Conservation (phyloP, 1,140 invertebrate species). For the Solenopsis invicta region DNA sequence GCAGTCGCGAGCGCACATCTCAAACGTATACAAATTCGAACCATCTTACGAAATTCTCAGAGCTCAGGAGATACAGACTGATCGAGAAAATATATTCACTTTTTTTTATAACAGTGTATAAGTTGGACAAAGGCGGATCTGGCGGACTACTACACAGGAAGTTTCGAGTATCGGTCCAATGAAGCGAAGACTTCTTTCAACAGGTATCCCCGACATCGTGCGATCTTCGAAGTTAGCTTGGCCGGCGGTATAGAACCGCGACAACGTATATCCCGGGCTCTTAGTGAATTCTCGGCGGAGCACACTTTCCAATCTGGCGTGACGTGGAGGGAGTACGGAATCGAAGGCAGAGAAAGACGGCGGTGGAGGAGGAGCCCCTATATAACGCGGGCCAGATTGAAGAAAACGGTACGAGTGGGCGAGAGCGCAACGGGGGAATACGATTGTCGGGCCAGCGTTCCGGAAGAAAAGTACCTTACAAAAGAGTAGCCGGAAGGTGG, state of each 20-base stretch:
- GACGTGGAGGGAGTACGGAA: slow-evolving; percentile 56
- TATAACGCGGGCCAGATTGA: slow-evolving; percentile 83
- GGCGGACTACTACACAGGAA: background rate
- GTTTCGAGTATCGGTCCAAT: slow-evolving; percentile 50
- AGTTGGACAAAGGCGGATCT: slow-evolving; percentile 8
- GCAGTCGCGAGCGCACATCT: slow-evolving; percentile 21
- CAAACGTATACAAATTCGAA: slow-evolving; percentile 51
- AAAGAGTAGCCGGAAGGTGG: slow-evolving; percentile 69
- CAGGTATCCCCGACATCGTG: slow-evolving; percentile 67
- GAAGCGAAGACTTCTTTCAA: slow-evolving; percentile 67
- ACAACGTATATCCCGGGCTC: slow-evolving; percentile 23
- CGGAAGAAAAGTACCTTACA: slow-evolving; percentile 84
- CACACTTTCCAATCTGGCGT: slow-evolving; percentile 83
- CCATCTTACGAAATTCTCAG: slow-evolving; percentile 19
- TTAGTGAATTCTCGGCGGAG: slow-evolving; percentile 79
- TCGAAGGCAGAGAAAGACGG: slow-evolving; percentile 48
- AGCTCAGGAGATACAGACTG: slow-evolving; percentile 24
- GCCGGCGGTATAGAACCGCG: slow-evolving; percentile 49
- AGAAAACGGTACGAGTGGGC: slow-evolving; percentile 76
- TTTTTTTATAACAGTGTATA: background rate
- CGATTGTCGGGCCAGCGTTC: slow-evolving; percentile 85
- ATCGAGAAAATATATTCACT: slow-evolving; percentile 17
- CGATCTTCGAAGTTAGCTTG: slow-evolving; percentile 64
- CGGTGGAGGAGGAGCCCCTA: slow-evolving; percentile 67
- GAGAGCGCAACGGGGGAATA: slow-evolving; percentile 83